Percentiles rank a stretch among this genome's conserved stretches.
These are phyloP conservation scores for Phalacrocorax brasilianus DNA, from an alignment of 2,113 vertebrate species.

Conservation along the genomic window DNA sequence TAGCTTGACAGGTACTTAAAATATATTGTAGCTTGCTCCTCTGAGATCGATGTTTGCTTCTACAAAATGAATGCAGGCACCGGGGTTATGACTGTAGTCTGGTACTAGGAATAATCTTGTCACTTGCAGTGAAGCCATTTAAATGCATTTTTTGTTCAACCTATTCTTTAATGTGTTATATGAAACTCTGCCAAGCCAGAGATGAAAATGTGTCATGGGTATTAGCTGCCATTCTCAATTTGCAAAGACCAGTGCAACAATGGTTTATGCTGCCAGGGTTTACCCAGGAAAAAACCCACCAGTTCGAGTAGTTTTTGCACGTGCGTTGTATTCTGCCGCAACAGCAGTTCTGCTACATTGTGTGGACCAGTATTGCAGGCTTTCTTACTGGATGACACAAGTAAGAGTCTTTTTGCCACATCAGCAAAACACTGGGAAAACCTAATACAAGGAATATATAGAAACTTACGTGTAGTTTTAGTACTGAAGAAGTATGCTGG, in stretches of 20 bases:
- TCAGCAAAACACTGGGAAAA: neutral
- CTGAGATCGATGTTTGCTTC: neutral
- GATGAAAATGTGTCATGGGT: neutral
- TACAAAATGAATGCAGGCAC: neutral
- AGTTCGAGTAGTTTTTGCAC: neutral
- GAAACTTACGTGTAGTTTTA: neutral
- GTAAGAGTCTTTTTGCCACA: neutral
- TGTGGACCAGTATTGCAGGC: neutral
- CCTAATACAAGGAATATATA: neutral
- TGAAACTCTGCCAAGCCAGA: neutral
- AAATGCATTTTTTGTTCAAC: neutral
- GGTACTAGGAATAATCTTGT: neutral
- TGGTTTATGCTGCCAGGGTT: neutral
- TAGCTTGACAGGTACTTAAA: neutral
- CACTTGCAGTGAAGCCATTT: neutral
- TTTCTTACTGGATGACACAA: neutral
- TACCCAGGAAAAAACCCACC: neutral
- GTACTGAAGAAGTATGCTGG: neutral
- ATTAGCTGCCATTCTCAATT: neutral
- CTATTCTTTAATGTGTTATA: neutral
- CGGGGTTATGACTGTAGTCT: neutral
- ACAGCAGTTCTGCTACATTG: fast-evolving
- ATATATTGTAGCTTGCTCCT: neutral
- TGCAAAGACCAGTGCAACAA: fast-evolving
- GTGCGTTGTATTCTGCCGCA: fast-evolving